Percentiles rank a stretch among this genome's conserved stretches.
Conservation (phyloP, 1,140 invertebrate species). For the Euura saliciscinereae region DNA sequence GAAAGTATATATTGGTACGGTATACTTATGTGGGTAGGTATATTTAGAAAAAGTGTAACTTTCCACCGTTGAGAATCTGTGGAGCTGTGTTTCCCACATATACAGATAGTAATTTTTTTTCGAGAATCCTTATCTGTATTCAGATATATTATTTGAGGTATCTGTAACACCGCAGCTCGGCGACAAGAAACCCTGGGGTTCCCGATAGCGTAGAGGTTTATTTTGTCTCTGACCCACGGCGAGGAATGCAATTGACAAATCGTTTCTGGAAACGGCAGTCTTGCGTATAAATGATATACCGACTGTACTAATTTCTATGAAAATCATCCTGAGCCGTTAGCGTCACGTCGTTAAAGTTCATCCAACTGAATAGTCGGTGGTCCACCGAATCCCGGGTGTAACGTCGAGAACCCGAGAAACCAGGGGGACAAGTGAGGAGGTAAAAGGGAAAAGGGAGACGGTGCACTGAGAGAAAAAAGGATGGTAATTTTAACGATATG, state of each 20-base stretch:
- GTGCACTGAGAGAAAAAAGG: too few species aligned
- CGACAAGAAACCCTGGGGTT: not conserved
- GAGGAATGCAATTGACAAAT: conserved; percentile 5
- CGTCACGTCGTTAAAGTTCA: not conserved
- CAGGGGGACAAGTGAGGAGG: too few species aligned
- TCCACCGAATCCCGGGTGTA: not conserved
- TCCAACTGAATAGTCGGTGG: not conserved
- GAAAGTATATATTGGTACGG: too few species aligned
- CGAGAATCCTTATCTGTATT: not conserved
- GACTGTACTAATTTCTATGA: not conserved
- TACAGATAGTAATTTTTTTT: not conserved
- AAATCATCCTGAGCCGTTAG: not conserved
- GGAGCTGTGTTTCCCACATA: not conserved
- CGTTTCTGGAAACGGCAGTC: not conserved
- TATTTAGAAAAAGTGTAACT: not conserved
- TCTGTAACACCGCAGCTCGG: not conserved
- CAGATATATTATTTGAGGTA: not conserved
- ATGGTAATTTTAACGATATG: too few species aligned
- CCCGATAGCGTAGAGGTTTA: not conserved
- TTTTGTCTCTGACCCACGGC: not conserved
- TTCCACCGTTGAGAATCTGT: not conserved
- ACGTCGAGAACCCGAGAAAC: too few species aligned
- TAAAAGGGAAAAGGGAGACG: not conserved
- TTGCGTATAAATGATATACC: not conserved
- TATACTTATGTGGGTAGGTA: too few species aligned